Percentiles rank a stretch among this genome's conserved stretches.
Evolutionary conservation across 1,140 invertebrate species (phyloP).

Genomic region (Cyrtorhinus lividipennis): DNA sequence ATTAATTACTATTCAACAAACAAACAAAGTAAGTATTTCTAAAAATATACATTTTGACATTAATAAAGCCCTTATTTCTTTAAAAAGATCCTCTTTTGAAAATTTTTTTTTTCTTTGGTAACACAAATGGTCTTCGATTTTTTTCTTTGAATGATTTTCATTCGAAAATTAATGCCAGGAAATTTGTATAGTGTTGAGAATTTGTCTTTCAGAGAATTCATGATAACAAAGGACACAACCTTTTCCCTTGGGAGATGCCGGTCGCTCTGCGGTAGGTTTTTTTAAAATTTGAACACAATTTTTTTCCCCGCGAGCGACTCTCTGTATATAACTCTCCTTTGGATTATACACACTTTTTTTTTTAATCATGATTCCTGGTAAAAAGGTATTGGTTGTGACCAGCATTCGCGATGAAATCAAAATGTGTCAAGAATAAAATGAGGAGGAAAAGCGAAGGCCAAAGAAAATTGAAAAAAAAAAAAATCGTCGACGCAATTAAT

Average conservation of each 20-base stretch:
- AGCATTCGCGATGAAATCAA: too few relatives aligned
- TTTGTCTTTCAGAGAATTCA: not conserved
- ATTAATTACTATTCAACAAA: constrained; percentile 8
- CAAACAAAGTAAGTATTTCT: constrained; percentile 15
- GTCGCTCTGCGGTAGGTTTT: not conserved
- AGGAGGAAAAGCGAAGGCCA: not conserved
- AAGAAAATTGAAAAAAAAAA: not conserved
- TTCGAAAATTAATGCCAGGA: not conserved
- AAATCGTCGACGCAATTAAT: not conserved
- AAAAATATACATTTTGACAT: constrained; percentile 20
- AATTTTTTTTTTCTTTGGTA: constrained; percentile 9
- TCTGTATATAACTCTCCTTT: not conserved
- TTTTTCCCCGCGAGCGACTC: not conserved
- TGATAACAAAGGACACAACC: constrained; percentile 7
- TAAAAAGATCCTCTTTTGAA: constrained; percentile 12
- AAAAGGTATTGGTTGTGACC: constrained; percentile 7
- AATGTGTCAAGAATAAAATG: not conserved
- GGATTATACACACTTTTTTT: not conserved
- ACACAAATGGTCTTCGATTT: constrained; percentile 13
- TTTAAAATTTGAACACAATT: constrained; percentile 2
- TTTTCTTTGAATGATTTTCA: not conserved
- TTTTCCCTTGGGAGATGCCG: not conserved
- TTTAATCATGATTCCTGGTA: not conserved
- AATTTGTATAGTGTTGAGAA: not conserved
- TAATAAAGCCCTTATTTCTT: constrained; percentile 15